Conservation (phyloP, 2,888 invertebrate genomes). For the Dioctria linearis region DNA sequence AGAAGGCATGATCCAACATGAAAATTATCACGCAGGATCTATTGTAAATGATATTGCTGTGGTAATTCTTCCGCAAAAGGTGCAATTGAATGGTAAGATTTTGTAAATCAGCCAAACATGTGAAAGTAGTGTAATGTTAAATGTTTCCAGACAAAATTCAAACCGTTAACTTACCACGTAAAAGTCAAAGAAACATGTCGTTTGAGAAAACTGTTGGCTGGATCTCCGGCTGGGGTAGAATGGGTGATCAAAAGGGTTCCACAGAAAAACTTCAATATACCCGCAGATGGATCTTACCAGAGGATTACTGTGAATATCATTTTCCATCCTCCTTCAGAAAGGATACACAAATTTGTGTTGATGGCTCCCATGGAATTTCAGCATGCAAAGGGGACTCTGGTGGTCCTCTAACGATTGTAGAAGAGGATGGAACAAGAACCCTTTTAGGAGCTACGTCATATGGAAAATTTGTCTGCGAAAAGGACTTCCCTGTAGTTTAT, state of each 20-base stretch:
- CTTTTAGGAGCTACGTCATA: conserved; percentile 53
- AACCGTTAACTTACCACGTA: conserved; percentile 19
- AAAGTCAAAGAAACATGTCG: background rate
- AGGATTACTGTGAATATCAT: background rate
- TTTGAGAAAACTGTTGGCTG: conserved; percentile 1
- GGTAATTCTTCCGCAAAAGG: conserved; percentile 65
- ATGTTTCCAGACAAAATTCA: conserved; percentile 27
- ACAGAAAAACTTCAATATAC: conserved; percentile 40
- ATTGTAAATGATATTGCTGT: conserved; percentile 67
- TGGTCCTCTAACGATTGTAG: conserved; percentile 49
- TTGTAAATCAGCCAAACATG: background rate
- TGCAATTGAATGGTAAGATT: conserved; percentile 66
- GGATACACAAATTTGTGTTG: conserved; percentile 64
- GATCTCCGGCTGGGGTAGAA: conserved; percentile 44
- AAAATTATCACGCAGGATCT: conserved; percentile 66
- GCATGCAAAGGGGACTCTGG: conserved; percentile 67
- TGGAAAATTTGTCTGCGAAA: conserved; percentile 49
- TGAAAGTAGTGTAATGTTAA: background rate
- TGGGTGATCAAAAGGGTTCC: conserved; percentile 4
- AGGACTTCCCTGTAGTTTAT: conserved; percentile 47
- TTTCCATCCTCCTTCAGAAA: conserved; percentile 56
- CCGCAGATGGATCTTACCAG: conserved; percentile 14
- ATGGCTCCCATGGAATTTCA: conserved; percentile 63
- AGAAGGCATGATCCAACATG: conserved; percentile 65
- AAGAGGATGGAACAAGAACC: conserved; percentile 24